Percentiles rank a stretch among this genome's conserved stretches.
phyloP scores from a whole-genome alignment of 53 echinoderm and acorn worm species.

The Luidia sarsii region DNA sequence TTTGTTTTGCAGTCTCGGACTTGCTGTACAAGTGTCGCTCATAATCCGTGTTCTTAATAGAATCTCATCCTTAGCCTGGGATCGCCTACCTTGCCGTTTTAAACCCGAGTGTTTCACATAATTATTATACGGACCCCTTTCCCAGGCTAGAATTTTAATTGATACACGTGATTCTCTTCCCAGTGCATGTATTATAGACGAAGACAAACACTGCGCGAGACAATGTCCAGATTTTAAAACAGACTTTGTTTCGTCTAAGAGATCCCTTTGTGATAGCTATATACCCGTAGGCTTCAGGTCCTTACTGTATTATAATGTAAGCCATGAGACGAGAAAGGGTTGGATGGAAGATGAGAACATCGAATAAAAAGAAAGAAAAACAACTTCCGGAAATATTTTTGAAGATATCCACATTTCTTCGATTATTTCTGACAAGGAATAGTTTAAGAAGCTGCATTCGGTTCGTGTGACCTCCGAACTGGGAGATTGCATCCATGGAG shows the following conservation, averaged over 20 bases:
- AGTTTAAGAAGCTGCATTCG: too few species aligned
- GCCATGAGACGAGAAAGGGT: too few species aligned
- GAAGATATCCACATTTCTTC: too few species aligned
- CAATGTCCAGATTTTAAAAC: too few species aligned
- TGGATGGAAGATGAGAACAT: too few species aligned
- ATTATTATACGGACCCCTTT: too few species aligned
- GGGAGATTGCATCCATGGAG: too few species aligned
- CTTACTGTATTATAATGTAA: neutral
- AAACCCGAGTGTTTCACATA: neutral
- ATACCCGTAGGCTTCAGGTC: conserved; percentile 12
- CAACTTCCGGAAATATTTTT: too few species aligned
- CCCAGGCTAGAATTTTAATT: conserved; percentile 5
- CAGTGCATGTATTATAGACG: conserved; percentile 45
- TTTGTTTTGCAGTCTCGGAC: neutral
- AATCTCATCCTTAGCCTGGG: neutral
- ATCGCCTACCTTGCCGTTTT: neutral
- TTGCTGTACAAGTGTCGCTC: conserved; percentile 43
- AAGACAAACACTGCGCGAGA: neutral
- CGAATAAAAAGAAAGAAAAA: too few species aligned
- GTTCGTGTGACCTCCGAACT: too few species aligned
- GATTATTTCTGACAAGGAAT: too few species aligned
- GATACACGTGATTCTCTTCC: neutral
- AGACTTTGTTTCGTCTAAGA: conserved; percentile 32
- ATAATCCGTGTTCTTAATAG: conserved; percentile 6
- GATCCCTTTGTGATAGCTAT: conserved; percentile 18